These are phyloP conservation scores for Accipiter badius DNA, from an alignment of 2,797 vertebrate genomes.

Conservation along the genomic window DNA sequence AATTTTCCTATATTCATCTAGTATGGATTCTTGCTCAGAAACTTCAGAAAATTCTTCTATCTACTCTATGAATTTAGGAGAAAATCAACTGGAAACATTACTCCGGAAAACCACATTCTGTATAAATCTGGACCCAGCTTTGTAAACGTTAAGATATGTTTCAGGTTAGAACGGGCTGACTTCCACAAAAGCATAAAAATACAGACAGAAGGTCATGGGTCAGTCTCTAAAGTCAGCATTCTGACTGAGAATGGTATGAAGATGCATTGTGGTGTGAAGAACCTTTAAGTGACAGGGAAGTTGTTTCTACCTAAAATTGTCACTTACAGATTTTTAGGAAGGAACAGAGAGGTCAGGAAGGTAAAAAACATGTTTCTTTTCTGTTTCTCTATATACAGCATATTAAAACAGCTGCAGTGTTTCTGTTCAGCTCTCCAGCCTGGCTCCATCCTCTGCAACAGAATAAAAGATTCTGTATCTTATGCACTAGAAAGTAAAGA, in stretches of 20 bases:
- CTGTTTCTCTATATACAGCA: not conserved
- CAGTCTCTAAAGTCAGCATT: not conserved
- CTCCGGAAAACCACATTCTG: not conserved
- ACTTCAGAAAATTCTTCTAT: not conserved
- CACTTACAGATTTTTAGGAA: not conserved
- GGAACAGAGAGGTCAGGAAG: not conserved
- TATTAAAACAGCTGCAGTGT: not conserved
- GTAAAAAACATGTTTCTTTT: not conserved
- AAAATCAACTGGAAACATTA: not conserved
- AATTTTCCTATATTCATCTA: not conserved
- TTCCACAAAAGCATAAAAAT: not conserved
- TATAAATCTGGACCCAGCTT: not conserved
- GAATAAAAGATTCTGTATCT: not conserved
- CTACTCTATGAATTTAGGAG: not conserved
- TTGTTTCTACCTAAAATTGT: constrained; percentile 15
- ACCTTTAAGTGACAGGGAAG: not conserved
- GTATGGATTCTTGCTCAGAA: not conserved
- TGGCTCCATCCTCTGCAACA: not conserved
- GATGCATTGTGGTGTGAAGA: not conserved
- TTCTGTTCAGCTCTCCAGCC: not conserved
- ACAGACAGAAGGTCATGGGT: not conserved
- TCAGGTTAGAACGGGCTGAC: not conserved
- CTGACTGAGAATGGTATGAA: not conserved
- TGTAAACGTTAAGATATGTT: not conserved
- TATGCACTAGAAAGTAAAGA: not conserved